Percentiles rank a stretch among this genome's conserved stretches.
Conservation (phyloP, 1,140 invertebrate species). For the Cyclina sinensis region DNA sequence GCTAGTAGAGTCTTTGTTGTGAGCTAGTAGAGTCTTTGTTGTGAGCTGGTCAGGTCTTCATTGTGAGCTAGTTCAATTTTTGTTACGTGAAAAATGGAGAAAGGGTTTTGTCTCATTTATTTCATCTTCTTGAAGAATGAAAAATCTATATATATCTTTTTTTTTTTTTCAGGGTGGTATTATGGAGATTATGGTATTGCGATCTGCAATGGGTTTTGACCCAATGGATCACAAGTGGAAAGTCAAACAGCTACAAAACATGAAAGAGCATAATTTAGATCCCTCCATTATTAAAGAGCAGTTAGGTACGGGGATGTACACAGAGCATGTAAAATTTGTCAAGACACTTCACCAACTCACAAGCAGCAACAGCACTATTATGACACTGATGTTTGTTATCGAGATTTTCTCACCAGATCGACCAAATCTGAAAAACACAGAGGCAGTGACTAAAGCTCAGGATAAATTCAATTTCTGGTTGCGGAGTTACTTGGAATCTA, state of each 20-base stretch:
- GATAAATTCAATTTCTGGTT: conserved; percentile 96
- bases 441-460: conserved; percentile 95
- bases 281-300: conserved; percentile 92
- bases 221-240: conserved; percentile 92
- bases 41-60: too few relatives aligned
- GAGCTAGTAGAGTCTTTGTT: too few relatives aligned
- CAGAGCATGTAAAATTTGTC: conserved; percentile 81
- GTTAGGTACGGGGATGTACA: conserved; percentile 79
- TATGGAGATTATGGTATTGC: conserved; percentile 96
- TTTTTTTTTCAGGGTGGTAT: conserved; percentile 89
- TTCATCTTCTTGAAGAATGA: neutral
- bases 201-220: conserved; percentile 96
- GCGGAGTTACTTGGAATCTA: conserved; percentile 93
- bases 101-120: too few relatives aligned
- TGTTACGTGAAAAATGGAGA: too few relatives aligned
- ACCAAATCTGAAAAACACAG: conserved; percentile 92
- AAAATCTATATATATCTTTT: neutral
- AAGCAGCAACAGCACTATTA: conserved; percentile 94
- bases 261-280: conserved; percentile 88
- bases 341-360: conserved; percentile 78
- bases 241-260: conserved; percentile 74
- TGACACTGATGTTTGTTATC: conserved; percentile 96
- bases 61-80: too few relatives aligned
- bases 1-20: too few relatives aligned
- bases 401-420: conserved; percentile 95